Base-by-base conservation (phyloP, 2,797 vertebrate genomes). In the Dicrostonyx torquatus region DNA sequence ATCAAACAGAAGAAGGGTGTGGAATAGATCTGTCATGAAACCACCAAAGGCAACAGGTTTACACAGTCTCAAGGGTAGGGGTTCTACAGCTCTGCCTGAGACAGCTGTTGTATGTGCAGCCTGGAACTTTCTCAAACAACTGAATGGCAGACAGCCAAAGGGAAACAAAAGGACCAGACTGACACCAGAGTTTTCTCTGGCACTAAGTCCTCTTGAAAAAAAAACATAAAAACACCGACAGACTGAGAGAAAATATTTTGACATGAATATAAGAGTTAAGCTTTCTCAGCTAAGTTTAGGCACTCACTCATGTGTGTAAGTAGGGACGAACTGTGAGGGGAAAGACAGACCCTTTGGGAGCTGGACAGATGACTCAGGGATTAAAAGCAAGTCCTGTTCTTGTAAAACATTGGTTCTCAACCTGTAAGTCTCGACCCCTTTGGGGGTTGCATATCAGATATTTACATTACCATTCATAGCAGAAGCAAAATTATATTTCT, bases 231-330 rank as follows among this genome's bases (percentile, higher is more conserved):
- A 89, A 34, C 48, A n/a, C 3, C 22, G 9, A 53, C 11, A 73
- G n/a, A 55, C 85, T 75, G 40, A 66, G 43, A 94, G 34, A 80
- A 86, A 91, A 82, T 89, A 82, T 37, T 70, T 84, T 70, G 58
- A 70, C 37, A 12, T 29, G 45, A 72, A 93, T 55, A 55, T 73
- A 43, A 68, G 20, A 55, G 14, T 62, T 92, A 31, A 45, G 58
- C 40, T 84, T 53, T 26, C 31, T 11, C 9, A 4, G 40, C 17
- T 40, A 6, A 58, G 55, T 58, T 58, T 70, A 64, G 79, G 24
- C 11, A 15, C 43, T 70, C 34, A 40, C 24, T 68, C 45, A 6
- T 7, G 1, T 60, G 26, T 43, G 45, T 45, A 88, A 58, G 14
- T 14, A 20, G 26, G 66, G 45, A 15, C 18, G 26, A 58, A 78